Conservation (phyloP, 2,888 invertebrate genomes). For the Piscicola geometra region DNA sequence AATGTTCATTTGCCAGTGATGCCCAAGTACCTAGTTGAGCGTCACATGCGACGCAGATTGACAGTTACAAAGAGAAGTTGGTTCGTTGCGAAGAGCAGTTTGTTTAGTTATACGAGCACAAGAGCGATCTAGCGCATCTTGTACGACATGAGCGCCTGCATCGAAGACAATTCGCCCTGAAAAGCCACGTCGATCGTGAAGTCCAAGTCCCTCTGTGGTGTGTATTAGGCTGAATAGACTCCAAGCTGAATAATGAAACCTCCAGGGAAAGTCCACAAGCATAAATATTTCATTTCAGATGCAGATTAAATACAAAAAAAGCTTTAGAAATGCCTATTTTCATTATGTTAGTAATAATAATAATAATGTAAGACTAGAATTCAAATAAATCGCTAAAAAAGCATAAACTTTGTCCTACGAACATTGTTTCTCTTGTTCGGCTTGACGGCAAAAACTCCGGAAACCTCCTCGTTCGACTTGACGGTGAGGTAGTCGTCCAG, state of each 20-base stretch:
- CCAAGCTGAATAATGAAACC: too few species aligned
- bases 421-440: slow-evolving; percentile 89
- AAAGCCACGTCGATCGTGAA: slow-evolving; percentile 88
- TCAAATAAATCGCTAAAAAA: neutral
- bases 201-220: slow-evolving; percentile 77
- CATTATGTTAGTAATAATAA: neutral
- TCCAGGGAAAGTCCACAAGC: too few species aligned
- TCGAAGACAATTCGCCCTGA: slow-evolving; percentile 62
- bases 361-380: neutral
- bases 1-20: too few species aligned
- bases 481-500: slow-evolving; percentile 88
- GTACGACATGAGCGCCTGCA: slow-evolving; percentile 56
- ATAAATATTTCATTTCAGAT: too few species aligned
- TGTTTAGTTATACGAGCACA: too few species aligned
- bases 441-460: slow-evolving; percentile 84
- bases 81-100: too few species aligned
- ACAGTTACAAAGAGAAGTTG: too few species aligned
- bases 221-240: slow-evolving; percentile 28
- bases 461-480: slow-evolving; percentile 85
- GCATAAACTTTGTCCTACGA: slow-evolving; percentile 42
- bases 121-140: slow-evolving; percentile 60
- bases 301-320: too few species aligned
- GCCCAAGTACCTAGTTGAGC: too few species aligned
- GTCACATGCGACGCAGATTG: too few species aligned
- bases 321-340: neutral